These are phyloP conservation scores for Chrysochloris asiatica DNA, from an alignment of 2,113 vertebrate species.

Conservation along the genomic window DNA sequence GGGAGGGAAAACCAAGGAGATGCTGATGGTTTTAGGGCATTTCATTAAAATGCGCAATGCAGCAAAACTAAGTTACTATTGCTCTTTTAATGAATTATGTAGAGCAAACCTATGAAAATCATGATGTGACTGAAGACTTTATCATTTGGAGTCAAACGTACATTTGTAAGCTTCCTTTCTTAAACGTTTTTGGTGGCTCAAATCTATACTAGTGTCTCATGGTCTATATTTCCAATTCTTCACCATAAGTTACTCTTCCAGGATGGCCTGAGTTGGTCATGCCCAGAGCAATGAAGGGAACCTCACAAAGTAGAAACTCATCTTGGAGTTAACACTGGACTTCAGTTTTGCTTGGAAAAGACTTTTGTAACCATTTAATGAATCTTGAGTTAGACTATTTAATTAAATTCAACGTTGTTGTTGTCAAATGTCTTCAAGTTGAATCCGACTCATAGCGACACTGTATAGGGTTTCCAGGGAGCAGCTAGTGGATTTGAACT, in stretches of 20 bases:
- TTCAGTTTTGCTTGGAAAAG: background rate
- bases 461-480: too few species aligned
- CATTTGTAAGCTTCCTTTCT: background rate
- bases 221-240: background rate
- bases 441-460: too few species aligned
- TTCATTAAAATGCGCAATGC: constrained; percentile 65
- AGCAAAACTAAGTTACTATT: constrained; percentile 54
- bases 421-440: too few species aligned
- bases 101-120: constrained; percentile 54
- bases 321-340: background rate
- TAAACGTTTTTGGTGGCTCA: background rate
- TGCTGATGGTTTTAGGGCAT: constrained; percentile 38
- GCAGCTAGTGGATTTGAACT: too few species aligned
- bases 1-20: constrained; percentile 42
- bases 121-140: constrained; percentile 13
- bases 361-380: background rate
- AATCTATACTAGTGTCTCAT: background rate
- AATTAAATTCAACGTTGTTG: background rate
- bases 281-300: background rate
- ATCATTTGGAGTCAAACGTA: constrained; percentile 2
- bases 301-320: background rate
- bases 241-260: background rate
- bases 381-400: background rate
- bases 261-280: background rate
- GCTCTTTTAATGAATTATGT: constrained; percentile 55